These are phyloP conservation scores for Montipora sp. DNA, from an alignment of 64 coral and sea anemone species.

Conservation along the genomic window DNA sequence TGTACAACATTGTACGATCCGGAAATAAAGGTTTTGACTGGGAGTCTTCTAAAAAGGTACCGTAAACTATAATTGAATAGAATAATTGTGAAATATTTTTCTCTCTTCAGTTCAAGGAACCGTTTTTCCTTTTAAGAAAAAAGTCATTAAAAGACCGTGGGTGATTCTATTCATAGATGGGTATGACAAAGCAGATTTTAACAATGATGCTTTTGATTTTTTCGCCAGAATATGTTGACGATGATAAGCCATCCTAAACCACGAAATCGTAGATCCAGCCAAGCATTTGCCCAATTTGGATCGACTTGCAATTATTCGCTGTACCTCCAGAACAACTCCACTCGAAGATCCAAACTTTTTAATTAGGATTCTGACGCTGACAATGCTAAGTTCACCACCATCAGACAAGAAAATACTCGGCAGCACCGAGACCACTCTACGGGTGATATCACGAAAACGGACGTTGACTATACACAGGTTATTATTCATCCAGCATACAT, in stretches of 20 bases:
- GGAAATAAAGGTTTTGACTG: too few species aligned
- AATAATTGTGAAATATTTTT: too few species aligned
- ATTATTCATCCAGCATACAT: constrained; percentile 34
- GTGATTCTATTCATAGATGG: constrained; percentile 2
- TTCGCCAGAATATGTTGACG: constrained; percentile 25
- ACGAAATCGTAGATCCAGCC: constrained; percentile 19
- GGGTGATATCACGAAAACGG: constrained; percentile 26
- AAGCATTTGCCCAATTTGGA: constrained; percentile 11
- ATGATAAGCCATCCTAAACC: constrained; percentile 7
- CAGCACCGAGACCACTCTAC: constrained; percentile 37
- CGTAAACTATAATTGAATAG: too few species aligned
- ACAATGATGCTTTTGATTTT: neutral
- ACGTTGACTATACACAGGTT: constrained; percentile 4
- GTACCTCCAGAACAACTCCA: constrained; percentile 36
- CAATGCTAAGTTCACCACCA: constrained; percentile 42
- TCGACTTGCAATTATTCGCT: neutral
- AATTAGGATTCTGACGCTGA: constrained; percentile 39
- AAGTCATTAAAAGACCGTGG: constrained; percentile 15
- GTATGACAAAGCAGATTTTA: constrained; percentile 17
- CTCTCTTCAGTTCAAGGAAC: neutral
- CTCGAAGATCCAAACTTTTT: constrained; percentile 24
- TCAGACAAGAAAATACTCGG: constrained; percentile 24
- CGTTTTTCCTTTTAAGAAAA: constrained; percentile 10
- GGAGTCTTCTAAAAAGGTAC: too few species aligned
- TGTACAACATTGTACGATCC: too few species aligned